Conservation (phyloP, 2,797 vertebrate species). For the Graptemys geographica region DNA sequence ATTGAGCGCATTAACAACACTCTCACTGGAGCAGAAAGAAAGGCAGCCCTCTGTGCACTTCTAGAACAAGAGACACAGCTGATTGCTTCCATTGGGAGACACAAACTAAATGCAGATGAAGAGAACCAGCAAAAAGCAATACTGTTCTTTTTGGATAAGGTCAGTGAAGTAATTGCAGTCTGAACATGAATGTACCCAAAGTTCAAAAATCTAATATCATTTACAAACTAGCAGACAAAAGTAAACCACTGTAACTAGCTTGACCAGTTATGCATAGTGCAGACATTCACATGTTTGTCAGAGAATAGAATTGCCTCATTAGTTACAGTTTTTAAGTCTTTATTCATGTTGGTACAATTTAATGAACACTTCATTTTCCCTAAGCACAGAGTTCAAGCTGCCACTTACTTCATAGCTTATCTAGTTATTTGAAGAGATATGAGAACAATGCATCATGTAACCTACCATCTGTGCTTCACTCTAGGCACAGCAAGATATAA, state of each 20-base stretch:
- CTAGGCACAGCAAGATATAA: background rate
- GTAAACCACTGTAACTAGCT: slow-evolving; percentile 20
- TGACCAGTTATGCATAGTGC: slow-evolving; percentile 7
- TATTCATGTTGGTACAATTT: background rate
- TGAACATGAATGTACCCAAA: slow-evolving; percentile 21
- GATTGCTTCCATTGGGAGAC: slow-evolving; percentile 86
- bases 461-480: background rate
- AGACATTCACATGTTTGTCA: background rate
- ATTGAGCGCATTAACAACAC: slow-evolving; percentile 79
- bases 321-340: background rate
- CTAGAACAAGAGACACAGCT: slow-evolving; percentile 89
- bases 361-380: slow-evolving; percentile 18
- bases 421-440: background rate
- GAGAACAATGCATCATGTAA: background rate
- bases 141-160: slow-evolving; percentile 88
- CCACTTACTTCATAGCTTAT: background rate
- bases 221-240: slow-evolving; percentile 14
- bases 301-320: background rate
- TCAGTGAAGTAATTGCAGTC: slow-evolving; percentile 73
- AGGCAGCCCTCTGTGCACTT: slow-evolving; percentile 88
- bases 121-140: slow-evolving; percentile 80
- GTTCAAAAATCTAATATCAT: slow-evolving; percentile 21
- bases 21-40: slow-evolving; percentile 87
- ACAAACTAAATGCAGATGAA: slow-evolving; percentile 75
- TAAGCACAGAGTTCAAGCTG: slow-evolving; percentile 10